Percentiles rank a stretch among this genome's conserved stretches.
These are phyloP conservation scores for Deilephila porcellus DNA, from an alignment of 2,888 invertebrate genomes.

Conservation along the genomic window DNA sequence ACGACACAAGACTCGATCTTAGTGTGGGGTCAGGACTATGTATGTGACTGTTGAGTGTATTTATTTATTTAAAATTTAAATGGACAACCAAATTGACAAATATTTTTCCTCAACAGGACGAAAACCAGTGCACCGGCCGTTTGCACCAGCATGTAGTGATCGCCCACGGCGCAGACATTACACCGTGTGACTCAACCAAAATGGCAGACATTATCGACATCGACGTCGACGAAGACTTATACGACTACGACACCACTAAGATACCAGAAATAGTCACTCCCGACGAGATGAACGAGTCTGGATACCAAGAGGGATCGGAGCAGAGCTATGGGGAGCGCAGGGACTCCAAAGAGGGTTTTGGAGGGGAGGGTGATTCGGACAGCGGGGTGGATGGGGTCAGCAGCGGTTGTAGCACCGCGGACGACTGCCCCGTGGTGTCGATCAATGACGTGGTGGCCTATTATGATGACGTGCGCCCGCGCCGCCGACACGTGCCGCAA, in stretches of 20 bases:
- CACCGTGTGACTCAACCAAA: slow-evolving; percentile 43
- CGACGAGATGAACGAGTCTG: slow-evolving; percentile 80
- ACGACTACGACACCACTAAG: slow-evolving; percentile 71
- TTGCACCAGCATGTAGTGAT: slow-evolving; percentile 76
- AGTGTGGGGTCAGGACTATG: no score
- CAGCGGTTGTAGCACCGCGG: slow-evolving; percentile 84
- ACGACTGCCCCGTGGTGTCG: slow-evolving; percentile 83
- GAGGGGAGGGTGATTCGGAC: slow-evolving; percentile 79
- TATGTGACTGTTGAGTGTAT: no score
- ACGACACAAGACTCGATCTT: no score
- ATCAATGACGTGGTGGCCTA: slow-evolving; percentile 82
- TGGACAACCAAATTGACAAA: neutral
- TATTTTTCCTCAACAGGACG: slow-evolving; percentile 67
- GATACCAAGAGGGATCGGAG: slow-evolving; percentile 79
- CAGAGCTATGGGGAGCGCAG: slow-evolving; percentile 76
- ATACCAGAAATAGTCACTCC: slow-evolving; percentile 79
- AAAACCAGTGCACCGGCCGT: slow-evolving; percentile 61
- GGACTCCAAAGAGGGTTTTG: slow-evolving; percentile 77
- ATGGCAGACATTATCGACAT: slow-evolving; percentile 72
- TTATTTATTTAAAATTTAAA: neutral
- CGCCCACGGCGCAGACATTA: slow-evolving; percentile 37
- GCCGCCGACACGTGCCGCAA: slow-evolving; percentile 75
- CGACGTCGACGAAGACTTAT: slow-evolving; percentile 72
- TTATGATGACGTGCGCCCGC: slow-evolving; percentile 76
- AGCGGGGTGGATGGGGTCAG: slow-evolving; percentile 85